These are phyloP conservation scores for Lates japonicus DNA, from an alignment of 2,797 vertebrate species.

Conservation along the genomic window DNA sequence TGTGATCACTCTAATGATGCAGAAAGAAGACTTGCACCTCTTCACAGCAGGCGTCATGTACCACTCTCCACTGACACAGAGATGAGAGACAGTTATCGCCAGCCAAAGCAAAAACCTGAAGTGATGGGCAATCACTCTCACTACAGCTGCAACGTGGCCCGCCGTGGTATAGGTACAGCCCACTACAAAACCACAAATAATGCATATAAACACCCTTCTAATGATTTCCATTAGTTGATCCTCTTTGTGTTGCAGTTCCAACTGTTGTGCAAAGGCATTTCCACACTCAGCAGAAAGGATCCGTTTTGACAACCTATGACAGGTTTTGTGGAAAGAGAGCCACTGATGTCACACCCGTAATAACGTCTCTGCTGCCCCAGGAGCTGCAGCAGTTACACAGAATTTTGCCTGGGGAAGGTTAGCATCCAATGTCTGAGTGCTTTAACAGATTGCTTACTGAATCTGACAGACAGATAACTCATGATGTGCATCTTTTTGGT, in stretches of 20 bases:
- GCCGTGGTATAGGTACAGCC: slow-evolving; percentile 80
- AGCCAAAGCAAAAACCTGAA: slow-evolving; percentile 77
- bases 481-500: slow-evolving; percentile 20
- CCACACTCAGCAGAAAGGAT: slow-evolving; percentile 71
- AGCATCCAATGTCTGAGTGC: slow-evolving; percentile 21
- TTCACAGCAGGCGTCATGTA: slow-evolving; percentile 57
- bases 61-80: slow-evolving; percentile 77
- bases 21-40: slow-evolving; percentile 37
- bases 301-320: slow-evolving; percentile 81
- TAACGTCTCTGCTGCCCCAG: slow-evolving; percentile 75
- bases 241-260: slow-evolving; percentile 80
- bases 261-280: slow-evolving; percentile 79
- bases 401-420: slow-evolving; percentile 79
- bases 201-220: not conserved
- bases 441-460: slow-evolving; percentile 7
- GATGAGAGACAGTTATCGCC: slow-evolving; percentile 80
- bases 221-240: slow-evolving; percentile 2
- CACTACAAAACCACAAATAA: not conserved
- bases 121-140: slow-evolving; percentile 69
- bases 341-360: slow-evolving; percentile 69
- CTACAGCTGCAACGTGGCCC: slow-evolving; percentile 74
- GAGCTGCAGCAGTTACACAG: slow-evolving; percentile 77
- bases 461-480: not conserved
- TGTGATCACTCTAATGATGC: slow-evolving; percentile 31
- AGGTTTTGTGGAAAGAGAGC: slow-evolving; percentile 80